Base-by-base conservation (phyloP, 2,797 vertebrate genomes). In the Myotis planiceps region DNA sequence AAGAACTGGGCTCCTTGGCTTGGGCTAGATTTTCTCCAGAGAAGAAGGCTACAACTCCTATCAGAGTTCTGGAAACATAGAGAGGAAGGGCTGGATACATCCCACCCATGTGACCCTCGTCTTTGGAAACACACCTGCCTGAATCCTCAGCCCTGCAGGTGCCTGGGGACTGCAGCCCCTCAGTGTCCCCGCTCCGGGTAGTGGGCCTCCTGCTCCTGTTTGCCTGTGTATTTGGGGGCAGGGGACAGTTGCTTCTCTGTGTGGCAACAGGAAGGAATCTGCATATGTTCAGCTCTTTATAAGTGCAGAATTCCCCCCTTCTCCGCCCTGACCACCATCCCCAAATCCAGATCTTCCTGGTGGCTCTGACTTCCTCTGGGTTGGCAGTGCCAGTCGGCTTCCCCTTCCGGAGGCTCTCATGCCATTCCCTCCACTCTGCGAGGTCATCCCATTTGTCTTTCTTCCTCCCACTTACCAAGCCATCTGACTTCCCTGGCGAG, bases 71-170 rank as follows among this genome's bases (percentile, higher is more conserved):
- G 4, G 1, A 49, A 9, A 9, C 82, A 5, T 1, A 4, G 13
- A 25, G 19, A 12, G 2, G 14, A 53, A 47, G 7, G 2, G 0
- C 16, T 34, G 13, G 19, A 13, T 0, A 25, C 2, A 0, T 19
- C 14, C 25, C 39, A 0, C 27, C 21, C 25, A 0, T 2, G 0
- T 0, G 7, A 18, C 34, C 5, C n/a, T 23, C 0, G 5, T 15
- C 15, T 14, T 34, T 32, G 9, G 29, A 42, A 16, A n/a, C 23
- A 60, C 0, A 1, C 6, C 27, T 47, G 9, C 0, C 1, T 0
- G 0, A 7, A 2, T 29, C 21, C 19, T 21, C 25, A 12, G 29
- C 21, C 3, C 0, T 1, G 3, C 6, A 3, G 19, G 5, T 16
- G 14, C 81, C 10, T 14, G 8, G 14, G 74, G 90, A 18, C 4